These are phyloP conservation scores for Myiozetetes cayanensis DNA, from an alignment of 2,113 vertebrate genomes.

Conservation along the genomic window DNA sequence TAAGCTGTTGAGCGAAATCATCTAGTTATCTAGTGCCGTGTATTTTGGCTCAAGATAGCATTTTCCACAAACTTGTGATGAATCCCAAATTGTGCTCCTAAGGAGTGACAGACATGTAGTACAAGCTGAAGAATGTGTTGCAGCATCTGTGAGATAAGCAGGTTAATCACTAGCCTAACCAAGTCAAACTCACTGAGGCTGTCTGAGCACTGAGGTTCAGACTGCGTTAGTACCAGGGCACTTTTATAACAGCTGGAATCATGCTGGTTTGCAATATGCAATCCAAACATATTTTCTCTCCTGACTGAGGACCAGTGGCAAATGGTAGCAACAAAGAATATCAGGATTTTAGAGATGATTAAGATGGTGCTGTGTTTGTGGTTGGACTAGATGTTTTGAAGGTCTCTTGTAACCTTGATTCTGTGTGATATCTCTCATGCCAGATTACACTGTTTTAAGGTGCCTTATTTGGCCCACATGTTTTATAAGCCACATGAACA, in stretches of 20 bases:
- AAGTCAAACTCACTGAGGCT: not conserved
- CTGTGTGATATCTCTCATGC: not conserved
- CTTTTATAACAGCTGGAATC: not conserved
- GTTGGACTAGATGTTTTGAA: not conserved
- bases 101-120: not conserved
- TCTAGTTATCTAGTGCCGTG: not conserved
- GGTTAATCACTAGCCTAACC: not conserved
- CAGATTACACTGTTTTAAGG: not conserved
- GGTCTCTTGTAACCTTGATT: not conserved
- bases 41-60: not conserved
- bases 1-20: not conserved
- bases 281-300: not conserved
- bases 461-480: not conserved
- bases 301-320: not conserved
- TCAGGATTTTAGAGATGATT: not conserved
- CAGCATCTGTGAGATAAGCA: not conserved
- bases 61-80: not conserved
- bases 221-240: not conserved
- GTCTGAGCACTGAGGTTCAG: not conserved
- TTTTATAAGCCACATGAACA: not conserved
- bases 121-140: not conserved
- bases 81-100: not conserved
- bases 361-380: not conserved
- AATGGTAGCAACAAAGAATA: not conserved
- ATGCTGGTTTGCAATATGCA: not conserved